Evolutionary conservation across 2,113 vertebrate species (phyloP), one percentile per base, ranked within the genome.

Genomic region (Salvator merianae): DNA sequence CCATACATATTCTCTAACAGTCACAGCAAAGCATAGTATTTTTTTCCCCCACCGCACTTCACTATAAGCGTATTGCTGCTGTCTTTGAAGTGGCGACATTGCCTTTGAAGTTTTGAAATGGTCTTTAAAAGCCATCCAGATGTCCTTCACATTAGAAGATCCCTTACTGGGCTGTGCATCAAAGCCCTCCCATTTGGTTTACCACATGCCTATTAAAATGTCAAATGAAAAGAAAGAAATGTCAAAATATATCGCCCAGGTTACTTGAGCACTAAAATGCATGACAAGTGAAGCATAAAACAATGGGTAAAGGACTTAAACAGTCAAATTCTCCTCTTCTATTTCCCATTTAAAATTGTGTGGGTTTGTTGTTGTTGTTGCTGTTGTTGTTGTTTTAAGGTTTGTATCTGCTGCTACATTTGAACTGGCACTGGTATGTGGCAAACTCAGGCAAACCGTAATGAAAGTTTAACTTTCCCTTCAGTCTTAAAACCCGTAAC

Each of bases 111-210:
- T 50, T 69, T 84, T 50, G 18, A 84, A 70, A 72, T 38, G 55
- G 69, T 79, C 30, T 24, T 84, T 79, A 71, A 84, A 84, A 84
- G 76, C 83, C 83, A 84, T 73, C 83, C 59, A 71, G 68, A 84
- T 72, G 83, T 63, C 83, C 76, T 84, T 73, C 77, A 47, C n/a
- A 72, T 79, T 72, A 50, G 30, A 79, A 73, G 47, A 34, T 73
- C 68, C 81, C 83, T 84, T 65, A 26, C 59, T 47, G 68, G 62
- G 77, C 68, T 13, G 7, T 28, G 69, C 83, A 71, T 72, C 53
- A 84, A 79, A 79, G 76, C 62, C 38, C 53, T 79, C 70, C 69
- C 68, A 34, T 79, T 78, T 65, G 76, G 76, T 65, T 84, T 79
- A 79, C 76, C 68, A 13, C 38, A 43, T 78, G 38, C 69, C 83